These are phyloP conservation scores for Heliconius aoede DNA, from an alignment of 2,888 invertebrate species.

Conservation along the genomic window DNA sequence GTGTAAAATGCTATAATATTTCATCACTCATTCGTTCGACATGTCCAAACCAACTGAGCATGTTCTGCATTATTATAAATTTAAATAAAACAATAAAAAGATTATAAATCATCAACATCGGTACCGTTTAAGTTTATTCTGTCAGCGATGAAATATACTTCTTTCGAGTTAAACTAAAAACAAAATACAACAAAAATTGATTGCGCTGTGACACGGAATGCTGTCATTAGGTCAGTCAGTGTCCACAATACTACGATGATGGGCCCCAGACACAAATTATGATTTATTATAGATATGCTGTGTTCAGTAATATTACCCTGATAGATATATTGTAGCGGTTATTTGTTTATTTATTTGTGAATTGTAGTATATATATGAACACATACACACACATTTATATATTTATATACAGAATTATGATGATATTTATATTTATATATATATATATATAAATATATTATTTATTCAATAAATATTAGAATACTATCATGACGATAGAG, in stretches of 20 bases:
- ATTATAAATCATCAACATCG: conserved; percentile 23
- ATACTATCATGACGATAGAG: no score
- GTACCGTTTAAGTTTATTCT: conserved; percentile 22
- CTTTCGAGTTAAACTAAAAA: conserved; percentile 42
- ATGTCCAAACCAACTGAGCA: no score
- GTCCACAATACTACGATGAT: conserved; percentile 49
- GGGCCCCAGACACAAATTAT: conserved; percentile 37
- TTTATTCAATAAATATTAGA: no score
- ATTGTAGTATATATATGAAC: background rate
- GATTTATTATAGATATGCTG: conserved; percentile 42
- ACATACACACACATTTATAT: no score
- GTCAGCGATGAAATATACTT: conserved; percentile 35
- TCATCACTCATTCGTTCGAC: no score
- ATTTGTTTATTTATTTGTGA: background rate
- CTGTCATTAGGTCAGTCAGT: conserved; percentile 44
- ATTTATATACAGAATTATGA: no score
- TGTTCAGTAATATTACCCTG: conserved; percentile 13
- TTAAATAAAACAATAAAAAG: background rate
- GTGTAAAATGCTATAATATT: no score
- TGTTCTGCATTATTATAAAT: no score
- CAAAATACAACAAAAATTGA: conserved; percentile 44
- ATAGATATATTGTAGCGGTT: background rate
- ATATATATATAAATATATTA: no score
- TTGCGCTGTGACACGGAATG: conserved; percentile 44
- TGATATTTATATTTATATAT: no score